Evolutionary conservation across 1,140 invertebrate species (phyloP).

Genomic region (Diorhabda carinulata): DNA sequence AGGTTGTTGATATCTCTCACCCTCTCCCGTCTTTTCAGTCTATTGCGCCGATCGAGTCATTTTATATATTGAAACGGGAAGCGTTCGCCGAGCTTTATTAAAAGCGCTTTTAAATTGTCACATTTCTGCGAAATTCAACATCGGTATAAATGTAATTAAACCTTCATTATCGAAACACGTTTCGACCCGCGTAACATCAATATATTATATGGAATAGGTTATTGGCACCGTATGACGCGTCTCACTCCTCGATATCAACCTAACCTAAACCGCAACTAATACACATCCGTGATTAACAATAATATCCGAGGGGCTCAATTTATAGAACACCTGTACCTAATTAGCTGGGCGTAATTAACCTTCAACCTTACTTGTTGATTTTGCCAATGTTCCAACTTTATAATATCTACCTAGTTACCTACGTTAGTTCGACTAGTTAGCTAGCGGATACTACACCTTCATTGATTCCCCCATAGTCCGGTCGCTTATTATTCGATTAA

Average conservation of each 20-base stretch:
- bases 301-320: slow-evolving; percentile 30
- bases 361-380: slow-evolving; percentile 30
- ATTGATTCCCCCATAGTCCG: not conserved
- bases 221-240: slow-evolving; percentile 22
- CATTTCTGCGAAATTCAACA: no score
- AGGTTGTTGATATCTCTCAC: slow-evolving; percentile 34
- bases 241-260: slow-evolving; percentile 7
- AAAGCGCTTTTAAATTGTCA: not conserved
- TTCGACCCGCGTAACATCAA: not conserved
- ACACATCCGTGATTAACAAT: slow-evolving; percentile 30
- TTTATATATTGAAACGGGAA: not conserved
- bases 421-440: slow-evolving; percentile 8
- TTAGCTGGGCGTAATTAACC: slow-evolving; percentile 33
- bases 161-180: not conserved
- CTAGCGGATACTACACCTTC: not conserved
- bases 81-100: not conserved
- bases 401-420: not conserved
- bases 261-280: slow-evolving; percentile 24
- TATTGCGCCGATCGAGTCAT: not conserved
- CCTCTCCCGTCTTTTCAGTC: slow-evolving; percentile 8
- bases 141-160: no score
- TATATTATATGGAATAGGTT: slow-evolving; percentile 18
- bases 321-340: slow-evolving; percentile 33
- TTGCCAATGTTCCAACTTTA: slow-evolving; percentile 26
- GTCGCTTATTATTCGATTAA: not conserved